Percentiles rank a stretch among this genome's conserved stretches.
Evolutionary conservation across 2,888 invertebrate species (phyloP).

Genomic region (Aplocera efformata): DNA sequence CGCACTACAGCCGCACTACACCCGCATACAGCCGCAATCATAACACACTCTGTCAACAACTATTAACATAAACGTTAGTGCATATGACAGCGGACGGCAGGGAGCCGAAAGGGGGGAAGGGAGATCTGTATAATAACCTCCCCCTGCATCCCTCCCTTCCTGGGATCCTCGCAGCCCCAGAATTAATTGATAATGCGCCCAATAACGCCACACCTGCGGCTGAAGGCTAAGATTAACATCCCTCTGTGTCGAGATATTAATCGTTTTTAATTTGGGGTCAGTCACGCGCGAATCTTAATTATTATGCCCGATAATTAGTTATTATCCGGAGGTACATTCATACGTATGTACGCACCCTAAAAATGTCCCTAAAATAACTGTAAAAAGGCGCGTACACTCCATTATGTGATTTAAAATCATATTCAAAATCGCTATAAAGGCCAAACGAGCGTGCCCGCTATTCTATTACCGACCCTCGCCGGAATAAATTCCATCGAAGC

Average conservation of each 20-base stretch:
- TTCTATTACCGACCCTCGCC: conserved; percentile 66
- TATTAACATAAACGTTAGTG: conserved; percentile 55
- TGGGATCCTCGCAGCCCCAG: conserved; percentile 38
- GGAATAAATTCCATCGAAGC: conserved; percentile 76
- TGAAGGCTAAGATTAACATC: conserved; percentile 71
- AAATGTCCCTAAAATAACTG: conserved; percentile 59
- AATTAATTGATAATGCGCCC: conserved; percentile 60
- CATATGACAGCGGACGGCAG: conserved; percentile 45
- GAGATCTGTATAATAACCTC: conserved; percentile 43
- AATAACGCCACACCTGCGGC: conserved; percentile 58
- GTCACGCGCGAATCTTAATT: conserved; percentile 64
- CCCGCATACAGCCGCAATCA: conserved; percentile 6
- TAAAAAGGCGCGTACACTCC: conserved; percentile 67
- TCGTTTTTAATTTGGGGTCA: conserved; percentile 60
- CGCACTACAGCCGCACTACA: too few relatives aligned
- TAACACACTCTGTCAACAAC: conserved; percentile 22
- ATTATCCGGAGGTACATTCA: conserved; percentile 4
- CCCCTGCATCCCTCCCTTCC: conserved; percentile 24
- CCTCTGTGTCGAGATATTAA: conserved; percentile 59
- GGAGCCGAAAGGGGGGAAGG: conserved; percentile 17
- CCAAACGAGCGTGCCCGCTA: conserved; percentile 66
- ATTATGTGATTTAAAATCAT: conserved; percentile 78
- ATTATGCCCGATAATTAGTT: conserved; percentile 30
- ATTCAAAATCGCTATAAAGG: conserved; percentile 70
- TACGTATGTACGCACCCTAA: conserved; percentile 7